These are phyloP conservation scores for Psittacara wagleri DNA, from an alignment of 2,113 vertebrate genomes.

Conservation along the genomic window DNA sequence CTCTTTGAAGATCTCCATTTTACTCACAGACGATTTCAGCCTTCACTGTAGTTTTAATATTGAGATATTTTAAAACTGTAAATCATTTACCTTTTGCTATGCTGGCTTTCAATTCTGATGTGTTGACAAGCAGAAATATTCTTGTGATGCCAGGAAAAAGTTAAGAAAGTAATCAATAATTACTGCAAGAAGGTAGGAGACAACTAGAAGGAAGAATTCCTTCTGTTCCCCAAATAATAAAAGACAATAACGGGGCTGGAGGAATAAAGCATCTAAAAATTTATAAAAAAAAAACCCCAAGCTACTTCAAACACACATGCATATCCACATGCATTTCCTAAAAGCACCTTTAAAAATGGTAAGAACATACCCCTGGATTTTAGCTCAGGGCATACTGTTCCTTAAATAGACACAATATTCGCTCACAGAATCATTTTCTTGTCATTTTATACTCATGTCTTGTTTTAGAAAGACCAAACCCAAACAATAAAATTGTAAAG, in stretches of 20 bases:
- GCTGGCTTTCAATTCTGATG: not conserved
- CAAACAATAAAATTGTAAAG: not conserved
- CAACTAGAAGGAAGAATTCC: conserved; percentile 11
- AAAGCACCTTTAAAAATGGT: not conserved
- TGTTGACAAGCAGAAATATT: not conserved
- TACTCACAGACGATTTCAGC: not conserved
- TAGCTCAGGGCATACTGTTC: not conserved
- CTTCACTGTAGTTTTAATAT: not conserved
- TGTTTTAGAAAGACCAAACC: not conserved
- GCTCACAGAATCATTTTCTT: not conserved
- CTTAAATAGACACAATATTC: not conserved
- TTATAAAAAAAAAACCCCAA: not conserved
- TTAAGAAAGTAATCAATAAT: not conserved
- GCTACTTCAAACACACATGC: not conserved
- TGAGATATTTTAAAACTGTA: not conserved
- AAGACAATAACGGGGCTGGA: not conserved
- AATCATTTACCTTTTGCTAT: not conserved
- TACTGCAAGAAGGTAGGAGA: conserved; percentile 17
- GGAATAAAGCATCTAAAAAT: not conserved
- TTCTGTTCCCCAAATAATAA: conserved; percentile 40
- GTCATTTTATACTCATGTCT: not conserved
- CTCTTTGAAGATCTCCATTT: not conserved
- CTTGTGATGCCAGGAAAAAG: not conserved
- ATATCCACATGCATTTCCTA: not conserved
- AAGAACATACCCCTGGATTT: not conserved